Conservation (phyloP, 1,140 invertebrate genomes). For the Micrasema longulum region DNA sequence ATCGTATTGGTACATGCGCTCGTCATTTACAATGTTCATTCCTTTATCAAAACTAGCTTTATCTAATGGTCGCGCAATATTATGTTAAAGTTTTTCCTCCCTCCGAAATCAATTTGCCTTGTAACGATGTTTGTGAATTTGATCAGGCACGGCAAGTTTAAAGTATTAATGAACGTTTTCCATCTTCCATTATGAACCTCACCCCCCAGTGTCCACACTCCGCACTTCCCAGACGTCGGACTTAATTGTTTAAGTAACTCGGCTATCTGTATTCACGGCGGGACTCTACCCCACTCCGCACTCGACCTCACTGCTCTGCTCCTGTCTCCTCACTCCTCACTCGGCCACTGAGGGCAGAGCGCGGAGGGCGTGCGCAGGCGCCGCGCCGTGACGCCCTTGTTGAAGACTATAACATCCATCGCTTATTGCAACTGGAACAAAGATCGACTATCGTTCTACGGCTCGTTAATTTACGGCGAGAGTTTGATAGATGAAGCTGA, state of each 20-base stretch:
- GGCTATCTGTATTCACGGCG: slow-evolving; percentile 40
- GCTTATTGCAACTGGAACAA: background rate
- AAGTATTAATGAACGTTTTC: slow-evolving; percentile 38
- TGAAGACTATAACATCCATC: background rate
- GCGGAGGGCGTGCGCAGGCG: slow-evolving; percentile 3
- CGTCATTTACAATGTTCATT: too few relatives aligned
- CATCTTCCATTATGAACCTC: slow-evolving; percentile 32
- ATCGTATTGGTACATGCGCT: too few relatives aligned
- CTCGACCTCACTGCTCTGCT: background rate
- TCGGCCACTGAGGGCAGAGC: background rate
- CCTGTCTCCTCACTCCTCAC: background rate
- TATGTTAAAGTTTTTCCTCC: too few relatives aligned
- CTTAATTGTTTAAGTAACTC: slow-evolving; percentile 47
- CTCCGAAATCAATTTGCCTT: slow-evolving; percentile 15
- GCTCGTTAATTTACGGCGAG: slow-evolving; percentile 3
- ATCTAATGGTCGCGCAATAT: too few relatives aligned
- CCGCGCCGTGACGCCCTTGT: slow-evolving; percentile 5
- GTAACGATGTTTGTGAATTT: slow-evolving; percentile 16
- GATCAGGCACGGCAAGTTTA: slow-evolving; percentile 15
- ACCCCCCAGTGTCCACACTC: slow-evolving; percentile 20
- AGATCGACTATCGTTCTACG: background rate
- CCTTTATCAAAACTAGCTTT: too few relatives aligned
- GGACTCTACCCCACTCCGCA: background rate
- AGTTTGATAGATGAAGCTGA: slow-evolving; percentile 10
- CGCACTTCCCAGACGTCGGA: slow-evolving; percentile 22